Percentiles rank a stretch among this genome's conserved stretches.
Conservation (phyloP, 1,140 invertebrate species). For the Eubasilissa regina region DNA sequence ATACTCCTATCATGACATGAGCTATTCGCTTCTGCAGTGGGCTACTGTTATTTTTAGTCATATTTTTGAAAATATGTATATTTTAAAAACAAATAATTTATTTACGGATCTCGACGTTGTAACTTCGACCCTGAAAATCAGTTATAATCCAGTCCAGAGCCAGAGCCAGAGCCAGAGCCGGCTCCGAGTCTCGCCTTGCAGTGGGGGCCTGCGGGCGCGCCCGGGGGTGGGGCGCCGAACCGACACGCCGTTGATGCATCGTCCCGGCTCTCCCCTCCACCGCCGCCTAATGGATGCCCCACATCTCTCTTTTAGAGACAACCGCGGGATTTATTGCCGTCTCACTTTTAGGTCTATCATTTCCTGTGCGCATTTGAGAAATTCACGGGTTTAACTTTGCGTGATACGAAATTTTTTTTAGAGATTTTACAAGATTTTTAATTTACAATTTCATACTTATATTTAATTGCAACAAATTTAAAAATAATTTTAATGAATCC, state of each 20-base stretch:
- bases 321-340: conserved; percentile 56
- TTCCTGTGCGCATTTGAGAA: not conserved
- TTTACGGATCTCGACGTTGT: not conserved
- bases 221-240: conserved; percentile 26
- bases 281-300: conserved; percentile 55
- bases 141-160: conserved; percentile 1
- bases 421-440: too few species aligned
- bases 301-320: conserved; percentile 55
- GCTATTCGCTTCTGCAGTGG: too few species aligned
- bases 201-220: not conserved
- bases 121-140: not conserved
- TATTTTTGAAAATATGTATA: too few species aligned
- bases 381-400: too few species aligned
- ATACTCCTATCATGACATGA: too few species aligned
- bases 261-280: conserved; percentile 33
- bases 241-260: conserved; percentile 51
- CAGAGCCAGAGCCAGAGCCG: not conserved
- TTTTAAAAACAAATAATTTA: too few species aligned
- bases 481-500: too few species aligned
- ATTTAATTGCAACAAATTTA: too few species aligned
- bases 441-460: too few species aligned
- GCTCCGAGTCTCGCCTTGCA: not conserved
- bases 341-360: conserved; percentile 54
- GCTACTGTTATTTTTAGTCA: too few species aligned
- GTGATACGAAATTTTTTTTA: too few species aligned